Evolutionary conservation across 2,797 vertebrate species (phyloP).

Genomic region (Netta rufina): DNA sequence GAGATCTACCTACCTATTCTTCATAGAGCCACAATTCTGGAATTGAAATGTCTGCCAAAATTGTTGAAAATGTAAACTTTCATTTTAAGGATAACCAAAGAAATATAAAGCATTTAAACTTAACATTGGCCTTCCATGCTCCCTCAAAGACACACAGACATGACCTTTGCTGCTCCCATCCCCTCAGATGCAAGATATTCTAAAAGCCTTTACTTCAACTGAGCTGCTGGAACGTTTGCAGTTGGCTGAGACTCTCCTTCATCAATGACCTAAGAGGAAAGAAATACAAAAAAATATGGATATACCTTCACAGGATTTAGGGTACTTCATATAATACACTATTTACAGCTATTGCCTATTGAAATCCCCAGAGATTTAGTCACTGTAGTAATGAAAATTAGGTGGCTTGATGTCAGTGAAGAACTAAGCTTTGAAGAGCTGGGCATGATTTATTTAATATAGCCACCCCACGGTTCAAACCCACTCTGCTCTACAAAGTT

Average conservation of each 20-base stretch:
- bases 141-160: rapidly evolving
- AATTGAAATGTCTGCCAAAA: background rate
- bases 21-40: background rate
- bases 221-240: background rate
- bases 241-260: background rate
- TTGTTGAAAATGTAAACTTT: background rate
- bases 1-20: background rate
- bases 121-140: background rate
- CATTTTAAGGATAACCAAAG: background rate
- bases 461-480: background rate
- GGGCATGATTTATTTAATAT: background rate
- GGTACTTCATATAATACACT: background rate
- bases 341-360: background rate
- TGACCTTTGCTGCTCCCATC: background rate
- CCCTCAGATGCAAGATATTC: background rate
- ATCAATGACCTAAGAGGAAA: background rate
- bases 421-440: background rate
- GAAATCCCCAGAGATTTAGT: background rate
- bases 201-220: background rate
- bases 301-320: background rate
- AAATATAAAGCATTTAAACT: background rate
- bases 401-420: background rate
- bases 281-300: background rate
- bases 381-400: background rate
- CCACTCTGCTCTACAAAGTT: background rate